phyloP scores from a whole-genome alignment of 2,113 vertebrate species.

The Laticauda laticaudata region DNA sequence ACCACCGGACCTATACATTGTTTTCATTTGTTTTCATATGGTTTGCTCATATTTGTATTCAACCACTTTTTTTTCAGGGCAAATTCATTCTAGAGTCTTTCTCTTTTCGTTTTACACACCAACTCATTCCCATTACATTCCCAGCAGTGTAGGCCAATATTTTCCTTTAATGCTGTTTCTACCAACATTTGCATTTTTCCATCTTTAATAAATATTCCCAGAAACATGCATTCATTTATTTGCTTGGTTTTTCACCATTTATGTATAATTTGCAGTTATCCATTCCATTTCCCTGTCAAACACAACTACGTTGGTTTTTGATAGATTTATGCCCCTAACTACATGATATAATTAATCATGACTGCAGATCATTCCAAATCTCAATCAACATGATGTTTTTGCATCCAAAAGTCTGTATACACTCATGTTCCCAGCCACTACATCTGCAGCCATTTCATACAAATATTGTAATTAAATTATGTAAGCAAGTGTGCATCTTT shows the following conservation, averaged over 20 bases:
- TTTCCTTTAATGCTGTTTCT: not conserved
- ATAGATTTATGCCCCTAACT: not conserved
- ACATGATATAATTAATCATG: not conserved
- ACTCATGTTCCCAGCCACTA: not conserved
- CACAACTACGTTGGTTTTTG: not conserved
- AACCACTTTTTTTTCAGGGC: not conserved
- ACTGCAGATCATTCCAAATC: not conserved
- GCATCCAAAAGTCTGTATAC: not conserved
- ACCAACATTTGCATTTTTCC: not conserved
- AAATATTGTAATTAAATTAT: not conserved
- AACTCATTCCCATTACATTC: not conserved
- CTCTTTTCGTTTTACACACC: not conserved
- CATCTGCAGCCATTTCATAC: not conserved
- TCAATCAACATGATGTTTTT: not conserved
- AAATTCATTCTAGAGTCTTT: not conserved
- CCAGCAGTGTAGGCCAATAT: not conserved
- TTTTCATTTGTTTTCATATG: not conserved
- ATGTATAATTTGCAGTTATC: not conserved
- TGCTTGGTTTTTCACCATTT: not conserved
- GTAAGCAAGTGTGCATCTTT: not conserved
- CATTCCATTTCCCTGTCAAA: not conserved
- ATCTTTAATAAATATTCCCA: not conserved
- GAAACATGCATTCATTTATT: not conserved
- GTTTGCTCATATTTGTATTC: not conserved
- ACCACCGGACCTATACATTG: not conserved